Conservation (phyloP, 2,888 invertebrate genomes). For the Sphaeridia pumilis region DNA sequence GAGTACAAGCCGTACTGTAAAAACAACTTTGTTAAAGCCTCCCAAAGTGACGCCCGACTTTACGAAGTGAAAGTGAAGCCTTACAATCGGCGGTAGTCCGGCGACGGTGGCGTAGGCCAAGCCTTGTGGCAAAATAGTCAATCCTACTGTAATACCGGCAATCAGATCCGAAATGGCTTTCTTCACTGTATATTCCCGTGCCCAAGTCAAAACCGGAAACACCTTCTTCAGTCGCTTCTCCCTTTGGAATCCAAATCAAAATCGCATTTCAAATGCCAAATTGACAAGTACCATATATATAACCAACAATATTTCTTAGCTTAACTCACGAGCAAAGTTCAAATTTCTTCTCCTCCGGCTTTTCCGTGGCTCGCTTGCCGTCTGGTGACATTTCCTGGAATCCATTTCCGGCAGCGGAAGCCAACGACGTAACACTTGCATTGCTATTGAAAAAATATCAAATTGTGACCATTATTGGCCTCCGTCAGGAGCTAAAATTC, state of each 20-base stretch:
- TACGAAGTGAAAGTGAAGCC: not conserved
- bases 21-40: too few relatives aligned
- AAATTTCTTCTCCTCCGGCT: not conserved
- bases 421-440: slow-evolving; percentile 10
- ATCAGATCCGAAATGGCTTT: slow-evolving; percentile 72
- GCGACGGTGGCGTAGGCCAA: slow-evolving; percentile 83
- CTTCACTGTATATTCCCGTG: slow-evolving; percentile 60
- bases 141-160: slow-evolving; percentile 82
- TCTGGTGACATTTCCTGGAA: not conserved
- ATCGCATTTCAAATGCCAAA: not conserved
- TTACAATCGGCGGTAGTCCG: slow-evolving; percentile 48
- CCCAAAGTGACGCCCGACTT: too few relatives aligned
- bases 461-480: too few relatives aligned
- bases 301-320: too few relatives aligned
- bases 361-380: not conserved
- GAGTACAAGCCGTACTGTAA: slow-evolving; percentile 93
- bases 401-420: not conserved
- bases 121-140: slow-evolving; percentile 86
- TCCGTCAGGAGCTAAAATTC: too few relatives aligned
- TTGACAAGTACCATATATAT: too few relatives aligned
- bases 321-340: not conserved
- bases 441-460: slow-evolving; percentile 27
- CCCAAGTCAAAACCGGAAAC: slow-evolving; percentile 59
- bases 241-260: not conserved
- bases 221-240: slow-evolving; percentile 40